These are phyloP conservation scores for Fragum fragum DNA, from an alignment of 2,888 invertebrate genomes.

Conservation along the genomic window DNA sequence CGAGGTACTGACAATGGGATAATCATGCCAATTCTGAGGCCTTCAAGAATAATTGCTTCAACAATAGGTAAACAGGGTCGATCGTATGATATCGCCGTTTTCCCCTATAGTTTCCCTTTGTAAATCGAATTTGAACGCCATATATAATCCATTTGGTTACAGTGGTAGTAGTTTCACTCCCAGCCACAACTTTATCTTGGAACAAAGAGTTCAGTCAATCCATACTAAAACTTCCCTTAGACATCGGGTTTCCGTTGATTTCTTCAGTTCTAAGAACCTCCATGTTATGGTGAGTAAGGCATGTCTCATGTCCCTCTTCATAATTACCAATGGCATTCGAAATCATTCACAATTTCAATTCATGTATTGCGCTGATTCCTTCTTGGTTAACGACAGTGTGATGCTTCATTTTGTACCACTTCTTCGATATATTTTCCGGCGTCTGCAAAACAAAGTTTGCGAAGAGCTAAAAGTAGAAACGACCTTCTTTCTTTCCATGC, in stretches of 20 bases:
- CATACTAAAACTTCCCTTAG: no score
- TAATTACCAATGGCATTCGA: neutral
- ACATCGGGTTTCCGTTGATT: no score
- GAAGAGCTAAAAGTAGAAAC: conserved; percentile 39
- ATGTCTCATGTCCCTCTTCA: neutral
- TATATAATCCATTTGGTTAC: conserved; percentile 17
- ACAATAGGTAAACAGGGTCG: conserved; percentile 20
- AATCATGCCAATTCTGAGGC: neutral
- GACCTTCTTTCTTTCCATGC: conserved; percentile 52
- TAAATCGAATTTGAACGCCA: neutral
- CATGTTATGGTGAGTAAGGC: no score
- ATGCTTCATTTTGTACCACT: neutral
- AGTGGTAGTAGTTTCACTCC: conserved; percentile 89
- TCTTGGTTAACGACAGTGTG: no score
- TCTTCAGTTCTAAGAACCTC: no score
- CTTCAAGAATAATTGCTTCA: conserved; percentile 35
- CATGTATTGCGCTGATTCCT: neutral
- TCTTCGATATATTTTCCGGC: conserved; percentile 39
- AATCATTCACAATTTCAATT: no score
- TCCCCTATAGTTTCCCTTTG: neutral
- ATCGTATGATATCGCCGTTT: neutral
- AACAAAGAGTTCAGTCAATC: neutral
- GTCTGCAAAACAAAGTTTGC: conserved; percentile 44
- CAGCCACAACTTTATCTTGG: conserved; percentile 74
- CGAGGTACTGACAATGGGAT: neutral